Conservation (phyloP, 2,797 vertebrate genomes). For the Helicolenus hilgendorfi region DNA sequence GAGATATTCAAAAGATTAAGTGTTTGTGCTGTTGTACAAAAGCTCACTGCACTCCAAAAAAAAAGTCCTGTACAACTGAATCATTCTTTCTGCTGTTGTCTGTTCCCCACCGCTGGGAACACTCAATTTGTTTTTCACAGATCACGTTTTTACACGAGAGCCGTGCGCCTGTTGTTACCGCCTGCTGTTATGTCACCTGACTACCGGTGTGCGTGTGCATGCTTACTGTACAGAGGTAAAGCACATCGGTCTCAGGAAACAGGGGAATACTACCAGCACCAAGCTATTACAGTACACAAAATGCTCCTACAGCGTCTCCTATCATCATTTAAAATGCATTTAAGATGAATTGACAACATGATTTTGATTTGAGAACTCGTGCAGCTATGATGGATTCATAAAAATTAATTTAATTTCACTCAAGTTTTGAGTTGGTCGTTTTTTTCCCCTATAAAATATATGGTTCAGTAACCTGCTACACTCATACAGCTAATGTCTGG, state of each 20-base stretch:
- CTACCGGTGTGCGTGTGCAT: not conserved
- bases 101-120: not conserved
- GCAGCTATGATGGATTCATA: not conserved
- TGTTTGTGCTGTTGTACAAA: not conserved
- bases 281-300: not conserved
- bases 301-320: not conserved
- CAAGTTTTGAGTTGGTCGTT: not conserved
- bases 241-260: not conserved
- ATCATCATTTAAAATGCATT: not conserved
- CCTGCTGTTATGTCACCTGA: conserved; percentile 23
- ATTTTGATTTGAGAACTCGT: not conserved
- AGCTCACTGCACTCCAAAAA: not conserved
- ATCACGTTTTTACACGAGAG: conserved; percentile 16
- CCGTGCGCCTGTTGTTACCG: not conserved
- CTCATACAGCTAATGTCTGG: not conserved
- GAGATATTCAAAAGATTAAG: not conserved
- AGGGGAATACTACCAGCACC: not conserved
- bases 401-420: not conserved
- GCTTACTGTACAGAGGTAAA: not conserved
- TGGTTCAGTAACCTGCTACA: not conserved
- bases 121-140: conserved; percentile 1
- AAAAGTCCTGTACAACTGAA: not conserved
- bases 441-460: not conserved
- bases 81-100: not conserved
- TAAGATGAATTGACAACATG: not conserved